These are phyloP conservation scores for Ephestia elutella DNA, from an alignment of 1,140 invertebrate genomes.

Conservation along the genomic window DNA sequence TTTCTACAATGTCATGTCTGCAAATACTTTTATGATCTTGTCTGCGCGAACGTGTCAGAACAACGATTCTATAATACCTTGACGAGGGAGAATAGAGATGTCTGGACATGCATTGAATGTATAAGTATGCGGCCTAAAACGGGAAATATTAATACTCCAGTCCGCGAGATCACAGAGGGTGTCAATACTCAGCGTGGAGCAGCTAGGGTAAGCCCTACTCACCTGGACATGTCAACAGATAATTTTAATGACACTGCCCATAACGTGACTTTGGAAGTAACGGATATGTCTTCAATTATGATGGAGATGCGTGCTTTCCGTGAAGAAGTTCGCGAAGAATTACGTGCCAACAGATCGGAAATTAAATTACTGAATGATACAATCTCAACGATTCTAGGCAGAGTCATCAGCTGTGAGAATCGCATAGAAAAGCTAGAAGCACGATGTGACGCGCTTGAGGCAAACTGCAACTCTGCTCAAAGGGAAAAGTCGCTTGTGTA, in stretches of 20 bases:
- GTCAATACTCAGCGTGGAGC: background rate
- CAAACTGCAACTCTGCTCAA: too few relatives aligned
- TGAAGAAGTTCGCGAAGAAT: background rate
- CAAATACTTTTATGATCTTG: background rate
- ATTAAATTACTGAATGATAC: too few relatives aligned
- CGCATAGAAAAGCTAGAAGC: too few relatives aligned
- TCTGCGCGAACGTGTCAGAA: conserved; percentile 3
- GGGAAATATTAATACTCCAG: conserved; percentile 7
- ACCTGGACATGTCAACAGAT: background rate
- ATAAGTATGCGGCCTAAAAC: background rate
- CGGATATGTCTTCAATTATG: background rate
- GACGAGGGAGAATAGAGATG: background rate
- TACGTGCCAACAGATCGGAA: too few relatives aligned
- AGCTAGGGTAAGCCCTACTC: background rate
- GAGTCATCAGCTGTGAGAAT: too few relatives aligned
- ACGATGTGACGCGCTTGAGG: too few relatives aligned
- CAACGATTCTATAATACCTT: background rate
- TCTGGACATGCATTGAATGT: background rate
- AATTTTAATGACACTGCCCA: conserved; percentile 4
- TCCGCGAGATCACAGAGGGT: background rate
- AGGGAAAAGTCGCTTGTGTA: too few relatives aligned
- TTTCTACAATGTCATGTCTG: background rate
- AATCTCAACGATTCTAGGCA: too few relatives aligned
- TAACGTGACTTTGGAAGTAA: background rate
- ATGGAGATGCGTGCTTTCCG: background rate